Evolutionary conservation across 2,797 vertebrate species (phyloP).

Genomic region (Acipenser ruthenus): DNA sequence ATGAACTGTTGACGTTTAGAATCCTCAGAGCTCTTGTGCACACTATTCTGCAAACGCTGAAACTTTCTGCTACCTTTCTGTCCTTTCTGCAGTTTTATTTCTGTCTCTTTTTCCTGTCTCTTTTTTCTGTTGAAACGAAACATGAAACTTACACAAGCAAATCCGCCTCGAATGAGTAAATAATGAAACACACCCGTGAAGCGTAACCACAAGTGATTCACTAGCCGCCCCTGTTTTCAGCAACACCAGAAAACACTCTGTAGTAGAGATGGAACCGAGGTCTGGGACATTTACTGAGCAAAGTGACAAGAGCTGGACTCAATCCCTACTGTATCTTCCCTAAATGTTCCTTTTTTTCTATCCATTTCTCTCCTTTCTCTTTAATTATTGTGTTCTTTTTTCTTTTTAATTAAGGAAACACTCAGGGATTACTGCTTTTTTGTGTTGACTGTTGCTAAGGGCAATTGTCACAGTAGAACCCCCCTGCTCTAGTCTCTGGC

Average conservation of each 20-base stretch:
- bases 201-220: conserved; percentile 24
- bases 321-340: conserved; percentile 6
- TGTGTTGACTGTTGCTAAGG: neutral
- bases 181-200: conserved; percentile 41
- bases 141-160: conserved; percentile 41
- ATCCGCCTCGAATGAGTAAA: conserved; percentile 44
- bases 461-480: too few species aligned
- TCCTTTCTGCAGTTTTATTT: neutral
- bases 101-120: neutral
- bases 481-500: too few species aligned
- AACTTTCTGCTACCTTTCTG: neutral
- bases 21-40: conserved; percentile 15
- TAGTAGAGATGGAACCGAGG: conserved; percentile 37
- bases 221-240: conserved; percentile 27
- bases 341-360: neutral
- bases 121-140: conserved; percentile 24
- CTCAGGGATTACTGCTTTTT: conserved; percentile 19
- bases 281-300: conserved; percentile 17
- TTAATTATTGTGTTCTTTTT: conserved; percentile 1
- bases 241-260: conserved; percentile 24
- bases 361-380: conserved; percentile 2
- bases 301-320: neutral
- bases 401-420: neutral
- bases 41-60: neutral
- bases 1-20: conserved; percentile 27